These are phyloP conservation scores for Cebidichthys violaceus DNA, from an alignment of 2,113 vertebrate genomes.

Conservation along the genomic window DNA sequence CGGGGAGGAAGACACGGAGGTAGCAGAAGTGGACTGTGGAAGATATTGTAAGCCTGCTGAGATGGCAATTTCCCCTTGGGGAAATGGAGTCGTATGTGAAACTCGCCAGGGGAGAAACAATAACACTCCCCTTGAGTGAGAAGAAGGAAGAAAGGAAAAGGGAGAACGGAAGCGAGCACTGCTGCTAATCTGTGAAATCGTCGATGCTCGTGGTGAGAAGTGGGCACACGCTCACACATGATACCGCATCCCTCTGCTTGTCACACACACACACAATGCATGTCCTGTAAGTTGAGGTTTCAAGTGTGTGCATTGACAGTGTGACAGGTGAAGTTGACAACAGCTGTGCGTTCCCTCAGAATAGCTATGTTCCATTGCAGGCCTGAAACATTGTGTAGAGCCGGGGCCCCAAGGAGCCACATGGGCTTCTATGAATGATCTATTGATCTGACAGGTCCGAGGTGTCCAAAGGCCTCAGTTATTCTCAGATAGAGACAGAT, in stretches of 20 bases:
- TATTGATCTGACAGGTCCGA: slow-evolving; percentile 67
- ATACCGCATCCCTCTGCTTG: neutral
- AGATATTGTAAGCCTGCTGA: slow-evolving; percentile 45
- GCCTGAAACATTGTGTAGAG: slow-evolving; percentile 22
- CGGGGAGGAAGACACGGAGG: slow-evolving; percentile 6
- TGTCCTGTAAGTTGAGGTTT: slow-evolving; percentile 29
- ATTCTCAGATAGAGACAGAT: slow-evolving; percentile 63
- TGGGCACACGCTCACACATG: slow-evolving; percentile 11
- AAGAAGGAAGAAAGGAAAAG: slow-evolving; percentile 7
- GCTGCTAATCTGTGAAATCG: slow-evolving; percentile 27
- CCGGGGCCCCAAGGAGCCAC: slow-evolving; percentile 21
- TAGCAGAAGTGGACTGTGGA: neutral
- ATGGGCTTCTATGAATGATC: slow-evolving; percentile 47
- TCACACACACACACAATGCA: slow-evolving; percentile 23
- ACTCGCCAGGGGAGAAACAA: slow-evolving; percentile 33
- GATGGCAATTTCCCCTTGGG: slow-evolving; percentile 45
- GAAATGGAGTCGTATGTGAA: slow-evolving; percentile 49
- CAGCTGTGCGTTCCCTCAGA: slow-evolving; percentile 74
- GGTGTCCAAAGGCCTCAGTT: slow-evolving; percentile 47
- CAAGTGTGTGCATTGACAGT: slow-evolving; percentile 43
- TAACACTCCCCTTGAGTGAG: slow-evolving; percentile 34
- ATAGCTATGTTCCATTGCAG: slow-evolving; percentile 58
- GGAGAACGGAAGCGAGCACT: neutral
- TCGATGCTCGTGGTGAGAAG: slow-evolving; percentile 20
- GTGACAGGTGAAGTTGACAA: slow-evolving; percentile 69